Conservation (phyloP, 2,113 vertebrate species). For the Halcyon senegalensis region DNA sequence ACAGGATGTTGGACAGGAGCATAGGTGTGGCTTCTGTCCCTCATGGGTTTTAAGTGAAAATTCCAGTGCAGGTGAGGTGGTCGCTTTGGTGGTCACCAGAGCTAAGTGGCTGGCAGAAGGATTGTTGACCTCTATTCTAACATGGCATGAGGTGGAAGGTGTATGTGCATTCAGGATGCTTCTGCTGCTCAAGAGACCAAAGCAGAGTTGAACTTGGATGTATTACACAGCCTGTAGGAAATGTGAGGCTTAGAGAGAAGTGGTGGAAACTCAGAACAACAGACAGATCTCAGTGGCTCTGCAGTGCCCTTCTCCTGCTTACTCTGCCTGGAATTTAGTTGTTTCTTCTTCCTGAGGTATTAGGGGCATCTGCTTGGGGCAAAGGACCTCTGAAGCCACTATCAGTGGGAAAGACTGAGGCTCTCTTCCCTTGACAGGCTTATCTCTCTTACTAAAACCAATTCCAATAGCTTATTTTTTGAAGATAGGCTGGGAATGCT, state of each 20-base stretch:
- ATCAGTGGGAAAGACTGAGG: neutral
- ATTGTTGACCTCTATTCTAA: neutral
- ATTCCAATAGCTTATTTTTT: neutral
- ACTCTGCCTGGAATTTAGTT: neutral
- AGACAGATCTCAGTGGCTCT: neutral
- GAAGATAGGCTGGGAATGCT: neutral
- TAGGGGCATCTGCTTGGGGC: neutral
- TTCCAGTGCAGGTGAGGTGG: fast-evolving
- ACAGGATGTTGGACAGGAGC: fast-evolving
- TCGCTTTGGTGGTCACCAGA: fast-evolving
- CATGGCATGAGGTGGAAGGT: fast-evolving
- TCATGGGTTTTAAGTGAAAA: neutral
- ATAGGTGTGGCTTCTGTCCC: neutral
- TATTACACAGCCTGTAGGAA: neutral
- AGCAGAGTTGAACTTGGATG: neutral
- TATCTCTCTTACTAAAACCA: neutral
- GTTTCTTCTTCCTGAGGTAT: neutral
- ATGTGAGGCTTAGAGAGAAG: fast-evolving
- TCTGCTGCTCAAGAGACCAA: neutral
- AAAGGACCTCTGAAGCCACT: neutral
- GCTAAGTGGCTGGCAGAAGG: neutral
- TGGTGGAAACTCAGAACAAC: neutral
- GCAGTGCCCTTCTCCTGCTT: neutral
- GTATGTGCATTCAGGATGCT: fast-evolving
- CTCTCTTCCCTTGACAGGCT: neutral